Evolutionary conservation across 2,888 invertebrate species (phyloP), one percentile per base, ranked within the genome.

Genomic region (Anaspis maculata): DNA sequence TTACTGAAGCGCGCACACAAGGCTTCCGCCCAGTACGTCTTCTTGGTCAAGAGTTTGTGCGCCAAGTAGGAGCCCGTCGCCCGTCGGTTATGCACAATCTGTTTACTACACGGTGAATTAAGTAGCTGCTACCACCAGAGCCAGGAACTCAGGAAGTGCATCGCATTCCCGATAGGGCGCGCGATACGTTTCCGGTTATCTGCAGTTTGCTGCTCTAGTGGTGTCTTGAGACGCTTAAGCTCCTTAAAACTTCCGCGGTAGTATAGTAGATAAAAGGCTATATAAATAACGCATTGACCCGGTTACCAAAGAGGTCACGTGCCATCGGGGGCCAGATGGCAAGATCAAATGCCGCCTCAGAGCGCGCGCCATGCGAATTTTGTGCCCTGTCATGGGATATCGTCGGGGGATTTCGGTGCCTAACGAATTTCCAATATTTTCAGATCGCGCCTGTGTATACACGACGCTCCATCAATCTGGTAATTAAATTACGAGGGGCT

Each of bases 231-330:
- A 30, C 29, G 25, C 24, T 16, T 35, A 32, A 35, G 24, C 29
- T 32, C 24, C 39, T 39, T 39, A 31, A 31, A 39, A 35, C 34
- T 32, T 39, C 32, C 32, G 23, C 29, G 13, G 14, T 24, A 30
- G 37, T 29, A 33, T 38, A 39, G 35, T n/a, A n/a, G n/a, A n/a
- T n/a, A n/a, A 42, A 42, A 36, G 35, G 25, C 33, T 36, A 42
- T 39, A 39, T 42, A 42, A 42, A 42, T 39, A 42, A 42, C 41
- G 31, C 35, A 42, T 42, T 39, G 41, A 42, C 41, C 41, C 38
- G 38, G 31, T 41, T 41, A 32, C 34, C 32, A 35, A 36, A 36
- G 39, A 39, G 41, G 36, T 39, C 34, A 36, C 38, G 33, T 39
- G 36, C 38, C 41, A 37, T 37, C 37, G 19, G 37, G 32, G 37